Conservation (phyloP, 2,888 invertebrate genomes). For the Dynastes grantii region DNA sequence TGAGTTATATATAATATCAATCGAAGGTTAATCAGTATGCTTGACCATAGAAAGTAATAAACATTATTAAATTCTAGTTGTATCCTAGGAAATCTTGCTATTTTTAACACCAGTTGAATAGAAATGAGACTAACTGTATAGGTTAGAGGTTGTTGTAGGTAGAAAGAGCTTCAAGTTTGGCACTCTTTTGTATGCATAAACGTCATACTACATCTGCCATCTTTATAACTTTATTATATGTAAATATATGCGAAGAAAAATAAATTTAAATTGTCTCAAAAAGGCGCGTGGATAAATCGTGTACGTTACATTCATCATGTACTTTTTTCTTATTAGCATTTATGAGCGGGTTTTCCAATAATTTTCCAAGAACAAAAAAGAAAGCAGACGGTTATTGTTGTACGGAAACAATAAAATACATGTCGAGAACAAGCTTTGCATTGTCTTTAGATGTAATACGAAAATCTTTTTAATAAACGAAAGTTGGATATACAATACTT, state of each 20-base stretch:
- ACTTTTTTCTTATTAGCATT: conserved; percentile 31
- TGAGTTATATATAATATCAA: background rate
- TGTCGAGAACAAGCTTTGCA: conserved; percentile 1
- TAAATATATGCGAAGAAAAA: conserved; percentile 41
- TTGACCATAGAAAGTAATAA: background rate
- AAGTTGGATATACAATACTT: no score
- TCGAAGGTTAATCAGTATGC: background rate
- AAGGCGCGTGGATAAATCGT: conserved; percentile 33
- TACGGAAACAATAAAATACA: conserved; percentile 22
- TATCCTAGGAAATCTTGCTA: no score
- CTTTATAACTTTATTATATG: conserved; percentile 33
- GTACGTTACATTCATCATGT: conserved; percentile 43
- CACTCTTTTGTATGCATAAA: conserved; percentile 21
- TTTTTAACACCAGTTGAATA: no score
- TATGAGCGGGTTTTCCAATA: conserved; percentile 31
- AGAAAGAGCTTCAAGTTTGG: background rate
- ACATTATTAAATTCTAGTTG: no score
- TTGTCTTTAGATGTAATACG: background rate
- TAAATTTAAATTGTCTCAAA: conserved; percentile 45
- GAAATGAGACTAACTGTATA: no score
- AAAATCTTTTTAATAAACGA: no score
- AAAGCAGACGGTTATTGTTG: conserved; percentile 32
- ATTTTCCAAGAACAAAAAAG: conserved; percentile 43
- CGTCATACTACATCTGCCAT: conserved; percentile 19
- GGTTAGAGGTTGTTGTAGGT: background rate